Conservation (phyloP, 2,113 vertebrate species). For the Naja naja region DNA sequence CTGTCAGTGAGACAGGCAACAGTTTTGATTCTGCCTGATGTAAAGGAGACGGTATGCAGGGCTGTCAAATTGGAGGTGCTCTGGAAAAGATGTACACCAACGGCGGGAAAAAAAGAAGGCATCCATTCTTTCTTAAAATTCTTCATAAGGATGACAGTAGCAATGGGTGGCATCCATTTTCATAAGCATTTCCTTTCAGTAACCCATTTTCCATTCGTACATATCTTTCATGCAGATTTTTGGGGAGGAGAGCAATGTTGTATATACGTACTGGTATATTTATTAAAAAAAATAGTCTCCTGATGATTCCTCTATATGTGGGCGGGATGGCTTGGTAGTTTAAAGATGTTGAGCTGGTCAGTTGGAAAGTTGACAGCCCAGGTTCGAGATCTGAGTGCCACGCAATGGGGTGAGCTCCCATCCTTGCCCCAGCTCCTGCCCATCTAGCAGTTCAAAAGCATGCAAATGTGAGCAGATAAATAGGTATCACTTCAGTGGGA, state of each 20-base stretch:
- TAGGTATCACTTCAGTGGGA: neutral
- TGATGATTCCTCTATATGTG: neutral
- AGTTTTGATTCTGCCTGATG: accelerated
- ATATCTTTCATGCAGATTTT: neutral
- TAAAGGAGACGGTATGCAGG: neutral
- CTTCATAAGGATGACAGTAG: neutral
- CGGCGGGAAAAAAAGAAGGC: neutral
- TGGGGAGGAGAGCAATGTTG: neutral
- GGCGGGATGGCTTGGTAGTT: neutral
- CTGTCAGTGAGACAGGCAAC: accelerated
- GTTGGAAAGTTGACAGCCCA: neutral
- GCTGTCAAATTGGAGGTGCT: accelerated
- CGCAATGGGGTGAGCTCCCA: neutral
- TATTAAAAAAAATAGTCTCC: neutral
- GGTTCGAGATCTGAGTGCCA: neutral
- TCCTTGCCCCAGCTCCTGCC: neutral
- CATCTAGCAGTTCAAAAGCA: neutral
- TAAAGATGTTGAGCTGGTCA: neutral
- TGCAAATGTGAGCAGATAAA: neutral
- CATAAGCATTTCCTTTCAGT: neutral
- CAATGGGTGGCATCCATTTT: neutral
- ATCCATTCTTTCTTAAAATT: neutral
- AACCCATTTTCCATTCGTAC: neutral
- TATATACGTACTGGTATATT: neutral
- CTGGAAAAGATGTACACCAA: accelerated